Conservation (phyloP, 2,797 vertebrate genomes). For the Pampus argenteus region DNA sequence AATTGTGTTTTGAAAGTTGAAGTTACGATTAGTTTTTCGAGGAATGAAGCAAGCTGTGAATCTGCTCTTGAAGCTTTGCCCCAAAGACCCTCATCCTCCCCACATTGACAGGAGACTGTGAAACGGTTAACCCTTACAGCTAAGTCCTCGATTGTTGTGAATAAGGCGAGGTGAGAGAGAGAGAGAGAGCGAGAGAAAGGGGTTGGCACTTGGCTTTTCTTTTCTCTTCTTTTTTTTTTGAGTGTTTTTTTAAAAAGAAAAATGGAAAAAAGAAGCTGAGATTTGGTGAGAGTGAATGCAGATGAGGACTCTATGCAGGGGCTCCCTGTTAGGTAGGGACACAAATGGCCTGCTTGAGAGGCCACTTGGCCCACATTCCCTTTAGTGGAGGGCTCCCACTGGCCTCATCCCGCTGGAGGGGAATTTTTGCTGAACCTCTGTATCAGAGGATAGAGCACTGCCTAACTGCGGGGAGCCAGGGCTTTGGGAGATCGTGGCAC, state of each 20-base stretch:
- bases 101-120: conserved; percentile 68
- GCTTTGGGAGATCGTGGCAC: conserved; percentile 74
- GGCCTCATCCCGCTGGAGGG: conserved; percentile 70
- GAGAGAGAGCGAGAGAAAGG: conserved; percentile 22
- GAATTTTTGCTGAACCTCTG: conserved; percentile 85
- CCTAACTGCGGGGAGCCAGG: conserved; percentile 71
- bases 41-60: conserved; percentile 81
- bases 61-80: conserved; percentile 82
- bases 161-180: conserved; percentile 36
- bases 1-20: conserved; percentile 74
- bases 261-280: conserved; percentile 42
- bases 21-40: conserved; percentile 65
- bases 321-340: conserved; percentile 76
- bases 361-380: conserved; percentile 76
- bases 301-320: conserved; percentile 79
- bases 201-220: conserved; percentile 51
- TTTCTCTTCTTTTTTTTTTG: conserved; percentile 2
- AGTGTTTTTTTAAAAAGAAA: conserved; percentile 57
- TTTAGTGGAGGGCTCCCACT: conserved; percentile 65
- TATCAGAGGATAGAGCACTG: conserved; percentile 86
- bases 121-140: conserved; percentile 69
- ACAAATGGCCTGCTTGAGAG: conserved; percentile 72
- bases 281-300: conserved; percentile 55
- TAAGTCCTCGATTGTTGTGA: conserved; percentile 19
- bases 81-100: conserved; percentile 78